These are phyloP conservation scores for Cyprinus carpio DNA, from an alignment of 2,113 vertebrate genomes.

Conservation along the genomic window DNA sequence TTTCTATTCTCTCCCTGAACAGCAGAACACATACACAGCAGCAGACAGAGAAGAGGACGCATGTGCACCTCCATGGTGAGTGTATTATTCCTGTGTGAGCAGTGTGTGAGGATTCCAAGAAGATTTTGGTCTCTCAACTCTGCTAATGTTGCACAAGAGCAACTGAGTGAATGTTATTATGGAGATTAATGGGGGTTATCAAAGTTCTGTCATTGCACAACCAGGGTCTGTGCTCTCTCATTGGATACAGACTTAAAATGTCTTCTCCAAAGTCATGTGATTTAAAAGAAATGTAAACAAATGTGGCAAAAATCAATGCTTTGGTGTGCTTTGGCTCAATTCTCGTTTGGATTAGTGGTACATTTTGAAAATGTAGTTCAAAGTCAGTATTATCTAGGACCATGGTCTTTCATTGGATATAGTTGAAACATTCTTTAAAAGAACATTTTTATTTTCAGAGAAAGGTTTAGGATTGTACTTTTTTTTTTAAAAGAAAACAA, in stretches of 20 bases:
- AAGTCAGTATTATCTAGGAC: background rate
- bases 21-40: slow-evolving; percentile 32
- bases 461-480: background rate
- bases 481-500: background rate
- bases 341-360: background rate
- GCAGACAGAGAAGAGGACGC: slow-evolving; percentile 26
- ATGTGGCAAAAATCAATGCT: background rate
- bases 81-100: background rate
- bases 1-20: slow-evolving; percentile 19
- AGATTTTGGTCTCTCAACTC: background rate
- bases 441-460: background rate
- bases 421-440: background rate
- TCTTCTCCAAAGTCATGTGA: slow-evolving; percentile 69
- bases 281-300: slow-evolving; percentile 65
- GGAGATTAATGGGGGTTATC: background rate
- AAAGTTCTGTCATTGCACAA: slow-evolving; percentile 42
- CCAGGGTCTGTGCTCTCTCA: slow-evolving; percentile 23
- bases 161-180: slow-evolving; percentile 4
- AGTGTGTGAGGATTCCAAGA: background rate
- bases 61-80: slow-evolving; percentile 14
- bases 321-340: background rate
- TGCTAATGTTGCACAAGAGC: slow-evolving; percentile 20
- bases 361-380: background rate
- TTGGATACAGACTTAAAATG: slow-evolving; percentile 44
- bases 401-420: background rate